Evolutionary conservation across 2,113 vertebrate genomes (phyloP).

Genomic region (Podarcis cretensis): DNA sequence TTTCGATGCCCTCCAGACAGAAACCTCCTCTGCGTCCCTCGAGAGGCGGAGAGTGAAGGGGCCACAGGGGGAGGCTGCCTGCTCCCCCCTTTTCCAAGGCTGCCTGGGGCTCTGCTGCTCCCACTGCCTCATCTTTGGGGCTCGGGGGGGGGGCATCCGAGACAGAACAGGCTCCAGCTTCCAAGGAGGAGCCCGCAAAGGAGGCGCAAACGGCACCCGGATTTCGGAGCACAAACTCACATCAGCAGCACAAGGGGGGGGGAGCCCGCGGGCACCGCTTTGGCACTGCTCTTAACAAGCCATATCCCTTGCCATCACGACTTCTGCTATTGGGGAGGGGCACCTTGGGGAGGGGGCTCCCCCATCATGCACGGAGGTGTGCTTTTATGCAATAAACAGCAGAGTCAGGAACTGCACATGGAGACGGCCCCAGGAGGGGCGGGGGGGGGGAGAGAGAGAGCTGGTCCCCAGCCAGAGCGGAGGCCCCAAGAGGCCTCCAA

Average conservation of each 20-base stretch:
- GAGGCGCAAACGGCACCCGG: not conserved
- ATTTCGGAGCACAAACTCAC: not conserved
- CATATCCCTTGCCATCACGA: slow-evolving; percentile 56
- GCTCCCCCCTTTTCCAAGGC: not conserved
- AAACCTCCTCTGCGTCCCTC: no score
- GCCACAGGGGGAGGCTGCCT: not conserved
- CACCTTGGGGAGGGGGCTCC: no score
- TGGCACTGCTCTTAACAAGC: slow-evolving; percentile 48
- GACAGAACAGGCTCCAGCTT: not conserved
- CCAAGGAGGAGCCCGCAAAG: no score
- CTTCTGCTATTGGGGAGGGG: slow-evolving; percentile 14
- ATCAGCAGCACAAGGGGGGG: not conserved
- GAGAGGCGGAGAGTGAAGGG: not conserved
- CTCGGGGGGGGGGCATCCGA: rapidly evolving
- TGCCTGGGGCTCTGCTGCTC: not conserved
- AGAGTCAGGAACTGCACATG: not conserved
- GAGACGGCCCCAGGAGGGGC: not conserved
- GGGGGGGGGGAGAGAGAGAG: not conserved
- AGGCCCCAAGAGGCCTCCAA: no score
- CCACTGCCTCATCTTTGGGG: not conserved
- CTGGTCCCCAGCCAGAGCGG: not conserved
- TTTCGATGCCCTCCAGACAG: not conserved
- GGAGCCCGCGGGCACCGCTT: not conserved
- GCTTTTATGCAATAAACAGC: slow-evolving; percentile 72
- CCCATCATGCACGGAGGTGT: slow-evolving; percentile 9